These are phyloP conservation scores for Drosophila nigromelanica DNA, from an alignment of 1,140 invertebrate genomes.

Conservation along the genomic window DNA sequence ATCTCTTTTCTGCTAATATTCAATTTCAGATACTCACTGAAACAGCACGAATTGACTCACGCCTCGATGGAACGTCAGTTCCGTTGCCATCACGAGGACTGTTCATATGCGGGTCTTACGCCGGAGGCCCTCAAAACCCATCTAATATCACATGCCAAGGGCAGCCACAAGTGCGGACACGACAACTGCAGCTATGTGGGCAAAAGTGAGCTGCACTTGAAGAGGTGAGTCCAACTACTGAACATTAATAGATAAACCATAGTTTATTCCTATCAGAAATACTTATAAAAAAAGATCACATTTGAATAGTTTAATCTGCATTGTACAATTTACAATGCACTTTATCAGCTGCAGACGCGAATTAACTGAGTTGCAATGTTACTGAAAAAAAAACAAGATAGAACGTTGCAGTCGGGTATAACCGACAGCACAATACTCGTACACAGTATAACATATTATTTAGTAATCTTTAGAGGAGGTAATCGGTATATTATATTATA, in stretches of 20 bases:
- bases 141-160: slow-evolving; percentile 61
- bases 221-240: slow-evolving; percentile 48
- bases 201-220: slow-evolving; percentile 68
- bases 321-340: background rate
- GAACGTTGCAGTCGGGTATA: too few species aligned
- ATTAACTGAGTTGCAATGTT: too few species aligned
- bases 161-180: slow-evolving; percentile 55
- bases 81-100: slow-evolving; percentile 49
- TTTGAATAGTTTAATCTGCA: too few species aligned
- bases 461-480: too few species aligned
- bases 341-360: background rate
- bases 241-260: too few species aligned
- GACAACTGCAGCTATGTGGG: slow-evolving; percentile 70
- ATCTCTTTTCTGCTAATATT: slow-evolving; percentile 9
- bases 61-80: slow-evolving; percentile 16
- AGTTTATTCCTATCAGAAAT: too few species aligned
- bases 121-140: slow-evolving; percentile 57
- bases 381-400: too few species aligned
- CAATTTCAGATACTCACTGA: slow-evolving; percentile 57
- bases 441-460: too few species aligned
- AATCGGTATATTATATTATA: too few species aligned
- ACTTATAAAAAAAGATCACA: too few species aligned
- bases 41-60: slow-evolving; percentile 57
- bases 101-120: slow-evolving; percentile 54
- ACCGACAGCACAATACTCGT: too few species aligned